A percentile compares a stretch with the other conserved stretches of the same genome.
Conservation (phyloP, 2,113 vertebrate genomes). For the Apus apus region DNA sequence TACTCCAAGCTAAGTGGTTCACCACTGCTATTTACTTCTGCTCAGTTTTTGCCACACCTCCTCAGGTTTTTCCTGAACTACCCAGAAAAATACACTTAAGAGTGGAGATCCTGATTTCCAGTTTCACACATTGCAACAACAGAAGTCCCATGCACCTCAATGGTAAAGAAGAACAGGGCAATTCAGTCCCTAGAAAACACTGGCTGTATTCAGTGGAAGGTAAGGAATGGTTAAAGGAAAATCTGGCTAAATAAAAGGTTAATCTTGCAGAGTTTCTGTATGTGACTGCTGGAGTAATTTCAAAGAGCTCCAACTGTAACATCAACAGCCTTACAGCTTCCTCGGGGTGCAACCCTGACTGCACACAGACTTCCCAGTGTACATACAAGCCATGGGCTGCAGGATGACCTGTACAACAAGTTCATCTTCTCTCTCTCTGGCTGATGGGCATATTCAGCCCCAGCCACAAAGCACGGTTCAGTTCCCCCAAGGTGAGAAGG, state of each 20-base stretch:
- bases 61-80: not conserved
- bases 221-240: not conserved
- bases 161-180: not conserved
- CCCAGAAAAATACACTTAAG: not conserved
- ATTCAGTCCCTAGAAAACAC: not conserved
- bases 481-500: not conserved
- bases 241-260: not conserved
- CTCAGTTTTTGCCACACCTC: not conserved
- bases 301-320: accelerated
- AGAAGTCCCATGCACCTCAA: not conserved
- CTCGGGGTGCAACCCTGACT: accelerated
- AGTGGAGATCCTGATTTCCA: not conserved
- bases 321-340: not conserved
- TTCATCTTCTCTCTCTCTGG: not conserved
- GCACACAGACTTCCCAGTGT: accelerated
- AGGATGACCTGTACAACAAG: accelerated
- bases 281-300: accelerated
- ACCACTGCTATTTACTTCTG: not conserved
- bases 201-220: not conserved
- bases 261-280: not conserved
- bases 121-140: not conserved
- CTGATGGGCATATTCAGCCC: not conserved
- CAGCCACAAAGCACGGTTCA: not conserved
- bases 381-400: accelerated
- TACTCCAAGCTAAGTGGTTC: not conserved